A percentile compares a stretch with the other conserved stretches of the same genome.
These are phyloP conservation scores for Leptosomus discolor DNA, from an alignment of 2,113 vertebrate species.

Conservation along the genomic window DNA sequence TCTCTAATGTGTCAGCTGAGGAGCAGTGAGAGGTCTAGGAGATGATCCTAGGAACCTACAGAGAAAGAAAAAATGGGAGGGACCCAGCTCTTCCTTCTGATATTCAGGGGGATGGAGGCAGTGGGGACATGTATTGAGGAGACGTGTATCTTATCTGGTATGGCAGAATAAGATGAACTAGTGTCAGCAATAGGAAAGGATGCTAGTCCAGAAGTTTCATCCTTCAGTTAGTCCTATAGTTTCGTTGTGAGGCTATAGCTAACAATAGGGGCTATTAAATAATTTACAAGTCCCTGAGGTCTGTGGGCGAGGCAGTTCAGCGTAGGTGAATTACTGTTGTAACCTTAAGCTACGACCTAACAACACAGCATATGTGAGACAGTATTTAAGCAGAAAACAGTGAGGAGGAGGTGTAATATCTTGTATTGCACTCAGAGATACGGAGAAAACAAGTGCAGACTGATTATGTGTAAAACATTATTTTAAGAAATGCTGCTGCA, in stretches of 20 bases:
- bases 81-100: neutral
- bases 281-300: neutral
- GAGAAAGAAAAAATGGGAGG: neutral
- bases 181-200: neutral
- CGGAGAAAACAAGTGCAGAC: neutral
- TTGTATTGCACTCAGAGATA: neutral
- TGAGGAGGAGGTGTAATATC: neutral
- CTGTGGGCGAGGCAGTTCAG: neutral
- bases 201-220: neutral
- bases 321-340: neutral
- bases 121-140: neutral
- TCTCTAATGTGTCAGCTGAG: neutral
- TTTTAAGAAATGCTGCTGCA: neutral
- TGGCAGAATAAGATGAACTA: neutral
- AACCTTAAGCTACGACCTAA: neutral
- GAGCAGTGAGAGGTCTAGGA: neutral
- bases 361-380: neutral
- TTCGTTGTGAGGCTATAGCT: neutral
- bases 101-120: neutral
- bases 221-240: neutral
- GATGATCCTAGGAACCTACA: neutral
- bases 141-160: neutral
- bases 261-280: neutral
- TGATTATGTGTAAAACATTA: neutral
- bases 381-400: neutral